phyloP scores from a whole-genome alignment of 2,113 vertebrate species.

The Apistogramma diplotaenia region DNA sequence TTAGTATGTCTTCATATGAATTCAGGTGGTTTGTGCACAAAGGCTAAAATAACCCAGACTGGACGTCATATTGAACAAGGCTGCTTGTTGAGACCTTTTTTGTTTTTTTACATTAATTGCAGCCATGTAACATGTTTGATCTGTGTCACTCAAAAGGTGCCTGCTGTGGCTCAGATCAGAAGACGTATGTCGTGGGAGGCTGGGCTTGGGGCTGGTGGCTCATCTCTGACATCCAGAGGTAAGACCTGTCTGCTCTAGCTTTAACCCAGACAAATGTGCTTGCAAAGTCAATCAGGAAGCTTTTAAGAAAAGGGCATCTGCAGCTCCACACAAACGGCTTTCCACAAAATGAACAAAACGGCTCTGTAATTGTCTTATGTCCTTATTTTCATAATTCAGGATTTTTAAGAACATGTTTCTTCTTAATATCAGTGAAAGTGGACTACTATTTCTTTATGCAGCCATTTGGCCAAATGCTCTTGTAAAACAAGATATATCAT shows the following conservation, averaged over 20 bases:
- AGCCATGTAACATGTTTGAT: neutral
- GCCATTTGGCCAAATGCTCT: neutral
- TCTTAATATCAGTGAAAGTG: neutral
- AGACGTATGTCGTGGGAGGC: constrained; percentile 92
- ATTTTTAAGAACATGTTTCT: neutral
- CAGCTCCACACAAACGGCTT: neutral
- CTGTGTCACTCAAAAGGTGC: constrained; percentile 80
- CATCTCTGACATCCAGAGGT: constrained; percentile 95
- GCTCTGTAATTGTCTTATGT: neutral
- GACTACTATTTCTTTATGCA: neutral
- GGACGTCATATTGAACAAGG: neutral
- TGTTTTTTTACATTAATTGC: neutral
- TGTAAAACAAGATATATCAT: neutral
- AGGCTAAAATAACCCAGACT: neutral
- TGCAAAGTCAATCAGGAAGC: neutral
- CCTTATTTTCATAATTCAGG: neutral
- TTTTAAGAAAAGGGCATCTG: neutral
- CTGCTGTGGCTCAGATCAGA: constrained; percentile 90
- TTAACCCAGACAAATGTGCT: neutral
- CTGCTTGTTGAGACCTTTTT: neutral
- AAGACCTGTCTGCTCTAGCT: constrained; percentile 28
- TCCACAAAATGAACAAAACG: neutral
- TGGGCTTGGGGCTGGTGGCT: constrained; percentile 99
- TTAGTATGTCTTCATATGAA: neutral
- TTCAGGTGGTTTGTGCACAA: neutral